Base-by-base conservation (phyloP, 1,140 invertebrate species). In the Bombyx mandarina region DNA sequence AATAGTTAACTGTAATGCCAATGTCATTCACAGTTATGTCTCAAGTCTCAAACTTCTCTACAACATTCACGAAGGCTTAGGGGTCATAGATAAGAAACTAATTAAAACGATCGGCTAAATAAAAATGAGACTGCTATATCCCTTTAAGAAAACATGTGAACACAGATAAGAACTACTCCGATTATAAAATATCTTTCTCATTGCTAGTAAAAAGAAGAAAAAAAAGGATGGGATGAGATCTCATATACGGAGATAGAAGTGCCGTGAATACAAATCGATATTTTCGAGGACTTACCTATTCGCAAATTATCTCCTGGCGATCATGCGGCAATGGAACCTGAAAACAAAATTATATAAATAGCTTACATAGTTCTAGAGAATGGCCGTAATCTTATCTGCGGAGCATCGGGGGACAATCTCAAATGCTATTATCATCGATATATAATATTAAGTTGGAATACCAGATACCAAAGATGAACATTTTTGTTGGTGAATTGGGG, bases 261-360 rank as follows among this genome's bases (percentile, higher is more conserved):
- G 8, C 22, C 5, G n/a, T 78, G 75, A 78, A 78, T 78, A 77
- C 74, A 80, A 80, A 78, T 80, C 71, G 76, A 66, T 63, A 66
- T 61, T 77, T 71, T 71, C 51, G 48, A 67, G 69, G 60, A 61
- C 70, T 73, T 79, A 84, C 79, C 79, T 82, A 76, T 76, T 73
- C 61, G 73, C 78, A 79, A 82, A 82, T 84, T 75, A 84, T 79
- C 74, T 74, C 66, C 64, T 61, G 65, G 66, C 67, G 58, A 70
- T 62, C 68, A 73, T 69, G 68, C 68, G 65, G 77, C 68, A 73
- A 75, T 68, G 76, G 64, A 74, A 82, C 70, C 81, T 82, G 79
- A 58, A 76, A 83, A 77, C 61, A 79, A 77, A 63, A 71, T 71
- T 73, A 67, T 70, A 58, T 62, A 62, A 54, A 62, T 65, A 56